phyloP scores from a whole-genome alignment of 2,888 invertebrate species.

The Epistrophe grossulariae region DNA sequence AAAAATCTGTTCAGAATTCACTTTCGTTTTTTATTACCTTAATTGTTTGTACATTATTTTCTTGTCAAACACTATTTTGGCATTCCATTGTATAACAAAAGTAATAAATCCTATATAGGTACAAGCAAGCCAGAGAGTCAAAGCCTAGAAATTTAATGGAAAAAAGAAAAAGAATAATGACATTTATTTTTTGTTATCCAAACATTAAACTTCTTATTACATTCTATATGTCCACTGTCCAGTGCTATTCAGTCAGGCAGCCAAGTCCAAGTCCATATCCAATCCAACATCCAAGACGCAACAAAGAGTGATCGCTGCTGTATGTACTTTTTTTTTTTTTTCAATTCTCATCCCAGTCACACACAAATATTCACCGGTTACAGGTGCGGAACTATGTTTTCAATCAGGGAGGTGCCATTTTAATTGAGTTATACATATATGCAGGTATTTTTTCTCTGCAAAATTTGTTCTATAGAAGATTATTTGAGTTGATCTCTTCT shows the following conservation, averaged over 20 bases:
- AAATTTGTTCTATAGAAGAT: not conserved
- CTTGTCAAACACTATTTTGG: slow-evolving; percentile 44
- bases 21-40: slow-evolving; percentile 29
- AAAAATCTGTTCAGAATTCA: slow-evolving; percentile 21
- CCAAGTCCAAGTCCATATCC: slow-evolving; percentile 24
- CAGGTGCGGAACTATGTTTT: slow-evolving; percentile 2
- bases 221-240: slow-evolving; percentile 30
- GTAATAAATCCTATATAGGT: slow-evolving; percentile 57
- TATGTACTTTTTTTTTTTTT: slow-evolving; percentile 1
- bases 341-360: slow-evolving; percentile 39
- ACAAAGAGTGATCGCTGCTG: slow-evolving; percentile 40
- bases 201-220: slow-evolving; percentile 68
- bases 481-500: not conserved
- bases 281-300: slow-evolving; percentile 20
- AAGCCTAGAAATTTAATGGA: slow-evolving; percentile 46
- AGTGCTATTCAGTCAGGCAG: slow-evolving; percentile 33
- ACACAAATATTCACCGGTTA: not conserved
- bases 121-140: slow-evolving; percentile 3
- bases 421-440: not conserved
- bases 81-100: slow-evolving; percentile 58
- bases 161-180: slow-evolving; percentile 55
- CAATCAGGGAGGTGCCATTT: not conserved
- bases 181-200: slow-evolving; percentile 60
- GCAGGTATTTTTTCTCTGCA: not conserved
- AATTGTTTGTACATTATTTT: slow-evolving; percentile 29